Conservation (phyloP, 2,797 vertebrate genomes). For the Melanogrammus aeglefinus region DNA sequence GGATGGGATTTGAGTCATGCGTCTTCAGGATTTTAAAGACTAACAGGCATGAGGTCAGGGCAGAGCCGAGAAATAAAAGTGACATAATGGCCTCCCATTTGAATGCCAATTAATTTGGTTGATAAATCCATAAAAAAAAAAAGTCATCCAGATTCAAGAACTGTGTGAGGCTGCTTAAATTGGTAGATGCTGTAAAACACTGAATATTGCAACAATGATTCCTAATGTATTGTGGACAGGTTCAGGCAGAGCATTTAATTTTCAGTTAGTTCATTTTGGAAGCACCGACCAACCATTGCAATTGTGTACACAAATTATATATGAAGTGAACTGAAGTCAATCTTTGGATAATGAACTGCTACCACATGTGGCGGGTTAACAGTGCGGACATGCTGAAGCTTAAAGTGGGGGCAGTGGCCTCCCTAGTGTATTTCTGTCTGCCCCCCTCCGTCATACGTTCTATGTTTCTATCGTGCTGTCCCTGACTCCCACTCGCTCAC, state of each 20-base stretch:
- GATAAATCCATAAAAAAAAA: not conserved
- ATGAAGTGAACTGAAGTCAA: not conserved
- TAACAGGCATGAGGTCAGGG: not conserved
- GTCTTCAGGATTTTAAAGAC: constrained; percentile 1
- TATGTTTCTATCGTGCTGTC: constrained; percentile 33
- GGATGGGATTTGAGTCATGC: not conserved
- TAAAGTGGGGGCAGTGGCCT: constrained; percentile 40
- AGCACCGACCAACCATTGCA: not conserved
- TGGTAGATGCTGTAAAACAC: not conserved
- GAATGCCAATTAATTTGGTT: not conserved
- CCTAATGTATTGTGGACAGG: not conserved
- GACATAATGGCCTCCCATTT: not conserved
- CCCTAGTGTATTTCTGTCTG: constrained; percentile 70
- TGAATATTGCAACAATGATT: not conserved
- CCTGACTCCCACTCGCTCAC: constrained; percentile 13
- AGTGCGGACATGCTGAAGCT: constrained; percentile 6
- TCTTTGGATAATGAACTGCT: not conserved
- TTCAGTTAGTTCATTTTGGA: not conserved
- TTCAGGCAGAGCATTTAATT: not conserved
- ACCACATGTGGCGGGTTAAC: not conserved
- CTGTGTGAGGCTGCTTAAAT: not conserved
- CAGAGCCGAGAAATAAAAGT: not conserved
- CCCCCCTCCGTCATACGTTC: constrained; percentile 13
- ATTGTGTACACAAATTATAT: not conserved
- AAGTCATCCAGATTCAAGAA: not conserved